Evolutionary conservation across 2,888 invertebrate genomes (phyloP).

Genomic region (Dicycla oo): DNA sequence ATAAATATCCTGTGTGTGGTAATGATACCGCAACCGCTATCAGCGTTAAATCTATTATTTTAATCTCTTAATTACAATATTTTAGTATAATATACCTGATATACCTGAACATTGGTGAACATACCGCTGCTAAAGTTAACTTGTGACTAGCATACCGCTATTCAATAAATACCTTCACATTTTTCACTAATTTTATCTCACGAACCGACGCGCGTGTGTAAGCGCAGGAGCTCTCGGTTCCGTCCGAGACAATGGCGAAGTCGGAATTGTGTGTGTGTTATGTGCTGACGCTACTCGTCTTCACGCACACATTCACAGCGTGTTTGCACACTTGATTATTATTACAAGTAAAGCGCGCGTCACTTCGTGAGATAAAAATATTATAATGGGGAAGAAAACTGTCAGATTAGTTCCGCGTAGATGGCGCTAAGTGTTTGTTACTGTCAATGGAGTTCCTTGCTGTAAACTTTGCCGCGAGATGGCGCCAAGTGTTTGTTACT

Average conservation of each 20-base stretch:
- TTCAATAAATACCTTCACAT: slow-evolving; percentile 23
- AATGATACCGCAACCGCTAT: neutral
- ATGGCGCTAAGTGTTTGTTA: too few species aligned
- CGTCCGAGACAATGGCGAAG: neutral
- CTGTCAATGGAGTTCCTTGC: too few species aligned
- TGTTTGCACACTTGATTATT: neutral
- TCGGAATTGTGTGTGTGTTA: neutral
- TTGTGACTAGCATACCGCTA: slow-evolving; percentile 41
- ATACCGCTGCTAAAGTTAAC: slow-evolving; percentile 21
- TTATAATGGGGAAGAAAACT: too few species aligned
- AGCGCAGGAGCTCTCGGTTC: neutral
- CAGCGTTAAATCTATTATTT: slow-evolving; percentile 1
- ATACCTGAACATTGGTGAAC: slow-evolving; percentile 16
- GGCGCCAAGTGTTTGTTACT: too few species aligned
- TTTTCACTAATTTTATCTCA: neutral
- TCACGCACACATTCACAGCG: neutral
- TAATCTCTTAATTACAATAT: slow-evolving; percentile 7
- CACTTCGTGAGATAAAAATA: neutral
- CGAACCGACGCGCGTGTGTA: neutral
- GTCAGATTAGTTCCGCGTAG: too few species aligned
- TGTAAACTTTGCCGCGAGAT: too few species aligned
- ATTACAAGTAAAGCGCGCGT: neutral
- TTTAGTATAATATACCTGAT: too few species aligned
- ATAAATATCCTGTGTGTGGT: slow-evolving; percentile 34
- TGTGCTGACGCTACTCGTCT: neutral